Conservation (phyloP, 2,113 vertebrate genomes). For the Psettodes erumei region DNA sequence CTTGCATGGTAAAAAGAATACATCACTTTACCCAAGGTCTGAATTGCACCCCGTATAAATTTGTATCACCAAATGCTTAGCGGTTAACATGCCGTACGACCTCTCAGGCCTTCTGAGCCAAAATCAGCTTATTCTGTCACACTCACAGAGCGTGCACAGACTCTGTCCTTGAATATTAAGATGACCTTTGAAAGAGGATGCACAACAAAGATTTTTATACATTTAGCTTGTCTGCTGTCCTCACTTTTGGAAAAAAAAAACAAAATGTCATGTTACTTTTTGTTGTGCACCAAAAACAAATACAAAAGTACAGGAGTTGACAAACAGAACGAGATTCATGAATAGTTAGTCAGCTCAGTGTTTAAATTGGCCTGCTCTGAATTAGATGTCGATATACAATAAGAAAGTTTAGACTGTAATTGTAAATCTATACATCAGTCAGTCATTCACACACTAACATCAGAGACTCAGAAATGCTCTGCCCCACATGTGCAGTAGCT, state of each 20-base stretch:
- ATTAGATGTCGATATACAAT: slow-evolving; percentile 1
- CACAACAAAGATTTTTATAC: slow-evolving; percentile 41
- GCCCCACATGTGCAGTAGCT: slow-evolving; percentile 20
- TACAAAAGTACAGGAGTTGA: not conserved
- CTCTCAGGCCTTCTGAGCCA: slow-evolving; percentile 32
- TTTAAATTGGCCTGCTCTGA: not conserved
- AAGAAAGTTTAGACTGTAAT: slow-evolving; percentile 14
- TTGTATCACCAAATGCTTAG: slow-evolving; percentile 45
- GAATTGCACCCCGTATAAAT: slow-evolving; percentile 30
- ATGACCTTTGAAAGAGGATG: slow-evolving; percentile 49
- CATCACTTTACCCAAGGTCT: slow-evolving; percentile 50
- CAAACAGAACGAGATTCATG: slow-evolving; percentile 1
- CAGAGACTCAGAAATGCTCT: slow-evolving; percentile 30
- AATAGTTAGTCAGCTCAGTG: slow-evolving; percentile 2
- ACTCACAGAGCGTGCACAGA: slow-evolving; percentile 33
- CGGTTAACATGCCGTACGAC: slow-evolving; percentile 41
- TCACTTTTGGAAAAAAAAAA: slow-evolving; percentile 21
- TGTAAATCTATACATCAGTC: slow-evolving; percentile 34
- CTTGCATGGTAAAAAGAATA: slow-evolving; percentile 18
- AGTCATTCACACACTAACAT: slow-evolving; percentile 25
- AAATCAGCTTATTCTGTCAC: slow-evolving; percentile 57
- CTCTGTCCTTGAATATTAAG: slow-evolving; percentile 65
- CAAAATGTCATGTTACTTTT: slow-evolving; percentile 23
- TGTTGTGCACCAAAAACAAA: slow-evolving; percentile 9
- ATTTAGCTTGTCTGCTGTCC: slow-evolving; percentile 9